Conservation (phyloP, 2,888 invertebrate genomes). For the Helicoverpa assulta region DNA sequence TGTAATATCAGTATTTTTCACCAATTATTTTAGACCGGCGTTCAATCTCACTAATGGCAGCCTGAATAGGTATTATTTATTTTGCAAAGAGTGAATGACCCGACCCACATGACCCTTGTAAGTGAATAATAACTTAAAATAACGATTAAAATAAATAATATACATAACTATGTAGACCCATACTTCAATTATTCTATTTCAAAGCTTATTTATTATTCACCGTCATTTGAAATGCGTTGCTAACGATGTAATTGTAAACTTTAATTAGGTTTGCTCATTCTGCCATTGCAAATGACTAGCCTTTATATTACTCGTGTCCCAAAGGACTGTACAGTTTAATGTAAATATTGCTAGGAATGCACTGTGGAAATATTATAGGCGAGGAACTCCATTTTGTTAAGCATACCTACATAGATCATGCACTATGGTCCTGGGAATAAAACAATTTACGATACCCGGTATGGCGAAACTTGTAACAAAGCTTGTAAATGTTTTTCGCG, state of each 20-base stretch:
- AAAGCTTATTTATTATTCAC: neutral
- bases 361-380: neutral
- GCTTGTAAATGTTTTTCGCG: no score
- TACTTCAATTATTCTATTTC: neutral
- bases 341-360: neutral
- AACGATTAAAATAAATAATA: no score
- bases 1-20: no score
- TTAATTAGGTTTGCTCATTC: neutral
- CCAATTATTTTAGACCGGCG: no score
- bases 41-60: no score
- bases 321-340: neutral
- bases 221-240: neutral
- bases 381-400: neutral
- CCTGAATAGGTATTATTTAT: no score
- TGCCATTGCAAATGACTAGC: neutral
- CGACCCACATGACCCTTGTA: no score
- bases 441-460: neutral
- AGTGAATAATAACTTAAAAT: no score
- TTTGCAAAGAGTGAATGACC: no score
- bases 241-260: constrained; percentile 4
- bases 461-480: no score
- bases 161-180: no score
- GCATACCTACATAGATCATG: neutral
- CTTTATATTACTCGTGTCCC: neutral
- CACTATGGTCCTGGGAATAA: neutral